Conservation (phyloP, 1,140 invertebrate species). For the Caenorhabditis latens region DNA sequence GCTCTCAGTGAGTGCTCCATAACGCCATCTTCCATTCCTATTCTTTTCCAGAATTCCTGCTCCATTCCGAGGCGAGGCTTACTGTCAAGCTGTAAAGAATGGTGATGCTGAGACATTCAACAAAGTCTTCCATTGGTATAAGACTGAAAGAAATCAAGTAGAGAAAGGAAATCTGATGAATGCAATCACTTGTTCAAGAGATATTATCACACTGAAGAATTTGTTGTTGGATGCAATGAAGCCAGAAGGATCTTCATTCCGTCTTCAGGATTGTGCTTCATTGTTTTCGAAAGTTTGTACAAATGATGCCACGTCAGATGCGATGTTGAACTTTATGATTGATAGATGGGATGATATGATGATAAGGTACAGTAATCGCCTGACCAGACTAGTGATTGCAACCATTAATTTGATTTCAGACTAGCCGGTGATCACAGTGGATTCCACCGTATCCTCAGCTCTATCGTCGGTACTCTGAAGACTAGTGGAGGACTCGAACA, state of each 20-base stretch:
- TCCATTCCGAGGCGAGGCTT: constrained; percentile 48
- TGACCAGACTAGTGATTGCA: neutral
- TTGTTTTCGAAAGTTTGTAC: constrained; percentile 35
- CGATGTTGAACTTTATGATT: constrained; percentile 58
- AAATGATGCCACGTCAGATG: constrained; percentile 36
- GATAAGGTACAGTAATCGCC: constrained; percentile 31
- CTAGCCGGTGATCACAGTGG: constrained; percentile 9
- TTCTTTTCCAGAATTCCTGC: constrained; percentile 38
- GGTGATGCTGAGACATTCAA: neutral
- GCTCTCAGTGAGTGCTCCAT: constrained; percentile 29
- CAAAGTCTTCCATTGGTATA: constrained; percentile 52
- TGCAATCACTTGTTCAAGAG: constrained; percentile 45
- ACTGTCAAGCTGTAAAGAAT: constrained; percentile 57
- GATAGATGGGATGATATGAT: constrained; percentile 61
- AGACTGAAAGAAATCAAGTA: constrained; percentile 26
- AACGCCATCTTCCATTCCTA: neutral
- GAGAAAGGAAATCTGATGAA: constrained; percentile 55
- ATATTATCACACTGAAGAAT: constrained; percentile 56
- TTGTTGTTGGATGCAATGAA: constrained; percentile 35
- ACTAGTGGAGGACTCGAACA: constrained; percentile 41
- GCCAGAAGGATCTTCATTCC: constrained; percentile 50
- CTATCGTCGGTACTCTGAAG: neutral
- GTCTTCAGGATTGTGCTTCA: constrained; percentile 47
- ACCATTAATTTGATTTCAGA: neutral
- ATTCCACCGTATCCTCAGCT: neutral